Evolutionary conservation across 2,888 invertebrate species (phyloP).

Genomic region (Litoditis marina): DNA sequence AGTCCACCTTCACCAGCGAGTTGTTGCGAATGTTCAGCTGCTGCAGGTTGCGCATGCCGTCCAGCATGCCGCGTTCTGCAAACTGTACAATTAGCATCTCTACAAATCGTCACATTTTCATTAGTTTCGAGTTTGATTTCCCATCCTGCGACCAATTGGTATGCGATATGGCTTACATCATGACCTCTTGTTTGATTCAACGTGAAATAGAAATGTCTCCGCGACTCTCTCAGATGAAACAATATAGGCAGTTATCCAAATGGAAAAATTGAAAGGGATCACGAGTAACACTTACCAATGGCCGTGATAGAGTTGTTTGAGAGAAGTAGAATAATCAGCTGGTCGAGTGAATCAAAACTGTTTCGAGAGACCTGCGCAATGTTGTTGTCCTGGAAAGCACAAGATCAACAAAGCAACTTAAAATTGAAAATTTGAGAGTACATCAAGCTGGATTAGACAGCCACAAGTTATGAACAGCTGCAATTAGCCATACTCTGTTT

Average conservation of each 20-base stretch:
- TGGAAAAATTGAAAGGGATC: background rate
- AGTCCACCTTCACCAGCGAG: constrained; percentile 35
- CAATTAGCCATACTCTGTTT: no score
- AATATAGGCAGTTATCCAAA: background rate
- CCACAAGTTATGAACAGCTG: no score
- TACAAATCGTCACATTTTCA: background rate
- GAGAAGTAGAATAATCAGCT: constrained; percentile 74
- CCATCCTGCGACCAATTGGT: no score
- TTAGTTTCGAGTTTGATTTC: no score
- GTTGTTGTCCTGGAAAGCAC: constrained; percentile 50
- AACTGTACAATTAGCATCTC: constrained; percentile 3
- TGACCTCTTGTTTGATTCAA: no score
- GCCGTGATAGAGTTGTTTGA: constrained; percentile 77
- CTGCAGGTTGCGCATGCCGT: constrained; percentile 72
- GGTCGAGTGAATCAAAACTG: constrained; percentile 64
- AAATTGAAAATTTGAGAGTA: no score
- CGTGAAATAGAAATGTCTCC: no score
- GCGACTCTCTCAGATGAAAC: no score
- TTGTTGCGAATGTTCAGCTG: constrained; percentile 52
- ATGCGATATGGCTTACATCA: no score
- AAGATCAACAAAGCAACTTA: no score
- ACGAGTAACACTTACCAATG: constrained; percentile 64
- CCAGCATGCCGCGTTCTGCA: constrained; percentile 56
- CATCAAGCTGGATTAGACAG: no score
- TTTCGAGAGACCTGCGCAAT: constrained; percentile 55